phyloP scores from a whole-genome alignment of 2,888 invertebrate genomes.

The Automeris io region DNA sequence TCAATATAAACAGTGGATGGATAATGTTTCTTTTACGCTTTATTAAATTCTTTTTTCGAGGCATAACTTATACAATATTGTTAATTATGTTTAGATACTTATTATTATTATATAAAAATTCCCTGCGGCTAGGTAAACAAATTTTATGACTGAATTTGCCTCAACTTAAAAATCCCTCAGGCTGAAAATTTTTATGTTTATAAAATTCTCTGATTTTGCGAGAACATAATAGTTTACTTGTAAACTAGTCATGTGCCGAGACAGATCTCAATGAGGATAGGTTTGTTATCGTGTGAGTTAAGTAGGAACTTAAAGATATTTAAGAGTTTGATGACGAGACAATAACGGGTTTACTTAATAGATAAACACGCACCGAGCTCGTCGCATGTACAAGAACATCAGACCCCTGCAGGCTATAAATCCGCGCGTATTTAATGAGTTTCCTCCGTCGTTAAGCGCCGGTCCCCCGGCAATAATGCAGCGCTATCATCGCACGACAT shows the following conservation, averaged over 20 bases:
- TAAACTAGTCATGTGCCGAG: no score
- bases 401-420: constrained; percentile 52
- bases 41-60: constrained; percentile 1
- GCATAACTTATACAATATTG: neutral
- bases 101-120: neutral
- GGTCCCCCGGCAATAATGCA: constrained; percentile 57
- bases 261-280: no score
- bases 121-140: no score
- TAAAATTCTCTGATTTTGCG: no score
- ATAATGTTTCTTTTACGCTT: constrained; percentile 2
- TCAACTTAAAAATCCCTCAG: neutral
- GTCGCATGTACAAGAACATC: constrained; percentile 24
- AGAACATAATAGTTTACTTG: no score
- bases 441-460: constrained; percentile 61
- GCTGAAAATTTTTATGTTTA: neutral
- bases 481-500: constrained; percentile 60
- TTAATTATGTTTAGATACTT: neutral
- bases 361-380: constrained; percentile 3
- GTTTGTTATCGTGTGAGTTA: no score
- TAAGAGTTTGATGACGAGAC: neutral
- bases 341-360: constrained; percentile 8
- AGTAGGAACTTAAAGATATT: no score
- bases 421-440: constrained; percentile 68
- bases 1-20: constrained; percentile 9
- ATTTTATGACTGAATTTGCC: no score